phyloP scores from a whole-genome alignment of 1,140 invertebrate species.

The Chrysomallon squamiferum region DNA sequence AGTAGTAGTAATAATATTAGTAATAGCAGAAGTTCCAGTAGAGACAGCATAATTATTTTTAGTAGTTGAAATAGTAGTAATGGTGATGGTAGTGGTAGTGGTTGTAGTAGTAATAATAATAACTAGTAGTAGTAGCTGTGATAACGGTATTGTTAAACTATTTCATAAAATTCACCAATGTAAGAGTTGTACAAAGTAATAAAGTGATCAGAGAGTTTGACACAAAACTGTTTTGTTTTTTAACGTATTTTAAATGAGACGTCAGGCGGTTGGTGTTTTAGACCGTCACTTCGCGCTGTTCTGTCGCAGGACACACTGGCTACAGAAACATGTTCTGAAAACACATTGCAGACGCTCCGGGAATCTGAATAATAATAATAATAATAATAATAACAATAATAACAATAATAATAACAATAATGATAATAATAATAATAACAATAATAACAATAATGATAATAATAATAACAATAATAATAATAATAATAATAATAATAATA shows the following conservation, averaged over 20 bases:
- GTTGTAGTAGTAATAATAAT: background rate
- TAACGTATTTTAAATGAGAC: too few species aligned
- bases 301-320: too few species aligned
- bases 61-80: background rate
- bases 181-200: too few species aligned
- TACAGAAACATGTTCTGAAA: background rate
- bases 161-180: too few species aligned
- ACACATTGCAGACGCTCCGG: background rate
- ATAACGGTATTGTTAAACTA: too few species aligned
- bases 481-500: background rate
- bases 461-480: background rate
- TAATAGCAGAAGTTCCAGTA: background rate
- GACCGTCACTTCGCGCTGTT: background rate
- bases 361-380: background rate
- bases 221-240: too few species aligned
- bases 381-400: background rate
- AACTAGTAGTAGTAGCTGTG: too few species aligned
- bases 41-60: background rate
- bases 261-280: too few species aligned
- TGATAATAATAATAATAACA: background rate
- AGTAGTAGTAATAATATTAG: background rate
- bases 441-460: background rate
- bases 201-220: too few species aligned
- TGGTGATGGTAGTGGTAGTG: background rate
- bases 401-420: background rate